Base-by-base conservation (phyloP, 2,888 invertebrate species). In the Andrena dorsata region DNA sequence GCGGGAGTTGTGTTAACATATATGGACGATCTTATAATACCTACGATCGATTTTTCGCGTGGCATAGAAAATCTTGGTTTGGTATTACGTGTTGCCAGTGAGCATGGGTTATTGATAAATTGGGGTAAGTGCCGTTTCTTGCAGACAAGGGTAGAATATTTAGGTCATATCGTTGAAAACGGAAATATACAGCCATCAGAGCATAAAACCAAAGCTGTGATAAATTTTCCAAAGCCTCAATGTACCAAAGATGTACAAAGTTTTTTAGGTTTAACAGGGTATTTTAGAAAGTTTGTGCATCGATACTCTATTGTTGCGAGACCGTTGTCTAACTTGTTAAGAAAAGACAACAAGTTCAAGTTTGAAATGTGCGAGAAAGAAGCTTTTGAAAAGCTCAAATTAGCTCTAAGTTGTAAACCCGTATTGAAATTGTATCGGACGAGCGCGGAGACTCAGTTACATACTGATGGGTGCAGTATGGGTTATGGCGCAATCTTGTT, bases 361-460 rank as follows among this genome's bases (percentile, higher is more conserved):
- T 76, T 76, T 16, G 53, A 10, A 0, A 16, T 5, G n/a, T 23
- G 3, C 2, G 56, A 68, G 6, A 23, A 56, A 2, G 35, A 26
- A n/a, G 32, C 64, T 7, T 77, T 65, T 5, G 13, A 58, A 4
- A 47, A 30, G 3, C 51, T 77, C 10, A 72, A 72, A 30, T 6
- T 6, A 30, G 30, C 47, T 7, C 28, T 72, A 2, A 41, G 61
- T 2, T 66, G 51, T n/a, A 51, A 56, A 6, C 86, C 86, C 0
- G 65, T 87, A 2, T 72, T 88, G 10, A 73, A 47, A 23, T 28
- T 89, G 35, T 85, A 84, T 47, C 10, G 65, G 0, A 3, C 61
- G 0, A 70, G 35, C 1, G 84, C 87, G 1, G 82, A 81, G 76
- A 79, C 85, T 10, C 80, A 88, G 26, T 41, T 80, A n/a, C 58